Conservation (phyloP, 2,113 vertebrate species). For the Microtus pennsylvanicus region DNA sequence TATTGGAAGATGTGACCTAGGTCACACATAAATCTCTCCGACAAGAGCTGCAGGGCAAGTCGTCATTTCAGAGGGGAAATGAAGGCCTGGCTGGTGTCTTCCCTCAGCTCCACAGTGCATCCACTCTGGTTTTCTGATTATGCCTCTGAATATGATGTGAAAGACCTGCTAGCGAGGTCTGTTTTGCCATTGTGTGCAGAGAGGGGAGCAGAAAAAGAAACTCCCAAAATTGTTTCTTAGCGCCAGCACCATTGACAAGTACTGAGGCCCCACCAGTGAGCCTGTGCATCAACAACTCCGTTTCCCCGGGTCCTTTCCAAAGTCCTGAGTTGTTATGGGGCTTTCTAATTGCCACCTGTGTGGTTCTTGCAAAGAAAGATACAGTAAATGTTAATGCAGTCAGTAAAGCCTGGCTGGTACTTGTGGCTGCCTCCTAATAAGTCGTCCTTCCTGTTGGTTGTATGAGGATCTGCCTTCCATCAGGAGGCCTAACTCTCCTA, state of each 20-base stretch:
- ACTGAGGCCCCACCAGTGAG: constrained; percentile 72
- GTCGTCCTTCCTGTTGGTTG: neutral
- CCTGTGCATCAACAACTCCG: constrained; percentile 64
- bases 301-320: constrained; percentile 15
- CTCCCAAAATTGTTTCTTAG: constrained; percentile 74
- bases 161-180: constrained; percentile 78
- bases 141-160: constrained; percentile 84
- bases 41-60: constrained; percentile 90
- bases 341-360: constrained; percentile 1
- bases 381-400: neutral
- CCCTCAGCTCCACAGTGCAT: constrained; percentile 83
- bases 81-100: constrained; percentile 84
- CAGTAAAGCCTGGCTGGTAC: neutral
- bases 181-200: constrained; percentile 73
- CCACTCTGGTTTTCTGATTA: constrained; percentile 89
- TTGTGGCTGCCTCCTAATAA: neutral
- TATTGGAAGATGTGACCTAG: constrained; percentile 90
- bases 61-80: constrained; percentile 93
- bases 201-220: constrained; percentile 78
- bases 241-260: constrained; percentile 77
- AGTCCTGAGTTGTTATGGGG: neutral
- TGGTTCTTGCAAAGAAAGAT: constrained; percentile 4
- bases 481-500: neutral
- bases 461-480: accelerated
- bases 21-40: constrained; percentile 93